phyloP scores from a whole-genome alignment of 2,888 invertebrate species.

The Spilosoma lubricipeda region DNA sequence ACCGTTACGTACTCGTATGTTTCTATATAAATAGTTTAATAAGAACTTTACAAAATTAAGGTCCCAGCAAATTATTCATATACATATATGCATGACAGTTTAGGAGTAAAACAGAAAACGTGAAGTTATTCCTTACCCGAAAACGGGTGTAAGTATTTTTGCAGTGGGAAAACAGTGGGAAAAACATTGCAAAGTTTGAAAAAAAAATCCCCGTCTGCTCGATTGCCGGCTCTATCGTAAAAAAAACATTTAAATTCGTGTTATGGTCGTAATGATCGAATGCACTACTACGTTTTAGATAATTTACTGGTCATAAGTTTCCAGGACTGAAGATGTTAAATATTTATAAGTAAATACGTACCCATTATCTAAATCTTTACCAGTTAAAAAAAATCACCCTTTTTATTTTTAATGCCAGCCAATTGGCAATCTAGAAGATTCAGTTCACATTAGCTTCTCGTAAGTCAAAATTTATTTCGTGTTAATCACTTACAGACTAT shows the following conservation, averaged over 20 bases:
- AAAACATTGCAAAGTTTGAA: slow-evolving; percentile 3
- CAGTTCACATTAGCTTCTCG: neutral
- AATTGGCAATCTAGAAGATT: neutral
- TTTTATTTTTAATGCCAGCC: too few relatives aligned
- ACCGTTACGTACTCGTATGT: neutral
- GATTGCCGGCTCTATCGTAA: too few relatives aligned
- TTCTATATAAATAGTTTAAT: slow-evolving; percentile 16
- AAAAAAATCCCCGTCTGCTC: slow-evolving; percentile 7
- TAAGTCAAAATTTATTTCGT: neutral
- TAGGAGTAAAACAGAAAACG: slow-evolving; percentile 71
- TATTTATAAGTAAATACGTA: too few relatives aligned
- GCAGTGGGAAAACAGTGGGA: too few relatives aligned
- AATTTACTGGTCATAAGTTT: too few relatives aligned
- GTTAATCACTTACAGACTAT: neutral
- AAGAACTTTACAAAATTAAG: slow-evolving; percentile 76
- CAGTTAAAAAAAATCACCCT: too few relatives aligned
- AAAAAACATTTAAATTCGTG: too few relatives aligned
- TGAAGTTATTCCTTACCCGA: slow-evolving; percentile 62
- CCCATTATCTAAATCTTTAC: too few relatives aligned
- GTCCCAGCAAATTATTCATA: slow-evolving; percentile 69
- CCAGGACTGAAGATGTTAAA: too few relatives aligned
- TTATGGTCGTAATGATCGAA: too few relatives aligned
- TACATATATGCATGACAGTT: slow-evolving; percentile 79
- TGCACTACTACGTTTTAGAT: too few relatives aligned
- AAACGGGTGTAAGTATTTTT: slow-evolving; percentile 49